Conservation (phyloP, 2,797 vertebrate species). For the Paramormyrops hopkinsi region DNA sequence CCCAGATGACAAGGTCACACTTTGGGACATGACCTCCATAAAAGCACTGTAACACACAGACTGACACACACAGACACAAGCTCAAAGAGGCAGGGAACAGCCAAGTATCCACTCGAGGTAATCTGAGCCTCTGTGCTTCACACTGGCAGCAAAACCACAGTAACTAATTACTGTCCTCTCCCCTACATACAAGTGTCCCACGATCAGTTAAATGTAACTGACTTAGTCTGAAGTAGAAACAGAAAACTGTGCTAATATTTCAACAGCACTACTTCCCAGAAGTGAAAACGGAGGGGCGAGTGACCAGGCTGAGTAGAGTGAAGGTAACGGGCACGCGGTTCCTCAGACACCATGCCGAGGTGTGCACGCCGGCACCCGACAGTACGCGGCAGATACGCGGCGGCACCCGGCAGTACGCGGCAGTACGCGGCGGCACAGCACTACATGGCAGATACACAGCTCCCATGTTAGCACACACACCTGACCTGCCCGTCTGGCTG, state of each 20-base stretch:
- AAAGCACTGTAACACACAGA: not conserved
- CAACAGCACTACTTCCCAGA: not conserved
- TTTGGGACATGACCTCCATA: not conserved
- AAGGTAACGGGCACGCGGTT: not conserved
- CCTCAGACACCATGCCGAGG: not conserved
- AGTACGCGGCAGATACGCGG: not conserved
- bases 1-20: not conserved
- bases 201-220: not conserved
- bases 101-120: slow-evolving; percentile 38
- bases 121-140: slow-evolving; percentile 28
- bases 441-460: not conserved
- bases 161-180: slow-evolving; percentile 48
- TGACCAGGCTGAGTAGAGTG: not conserved
- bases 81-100: not conserved
- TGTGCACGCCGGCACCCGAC: not conserved
- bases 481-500: not conserved
- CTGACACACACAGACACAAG: not conserved
- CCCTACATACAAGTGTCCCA: slow-evolving; percentile 10
- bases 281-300: not conserved
- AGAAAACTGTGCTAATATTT: not conserved
- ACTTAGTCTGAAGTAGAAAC: not conserved
- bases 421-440: not conserved
- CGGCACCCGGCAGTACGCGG: no score
- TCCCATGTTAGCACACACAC: not conserved
- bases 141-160: slow-evolving; percentile 18